A percentile compares a stretch with the other conserved stretches of the same genome.
These are phyloP conservation scores for Drosophila fuyamai DNA, from an alignment of 1,140 invertebrate species.

Conservation along the genomic window DNA sequence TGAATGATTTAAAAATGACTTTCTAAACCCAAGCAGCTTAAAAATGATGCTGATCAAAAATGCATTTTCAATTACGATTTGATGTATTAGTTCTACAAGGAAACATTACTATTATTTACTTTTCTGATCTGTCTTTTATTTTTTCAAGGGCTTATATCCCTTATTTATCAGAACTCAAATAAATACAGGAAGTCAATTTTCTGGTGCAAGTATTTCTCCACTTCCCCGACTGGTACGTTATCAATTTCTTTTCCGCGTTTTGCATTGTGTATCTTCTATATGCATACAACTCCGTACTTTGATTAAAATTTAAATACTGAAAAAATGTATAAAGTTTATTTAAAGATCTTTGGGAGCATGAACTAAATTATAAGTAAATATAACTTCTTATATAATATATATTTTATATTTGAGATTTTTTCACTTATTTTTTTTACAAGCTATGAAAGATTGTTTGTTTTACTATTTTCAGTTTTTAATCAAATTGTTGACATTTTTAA, in stretches of 20 bases:
- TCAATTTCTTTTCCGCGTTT: slow-evolving; percentile 13
- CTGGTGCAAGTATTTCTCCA: background rate
- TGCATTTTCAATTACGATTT: no score
- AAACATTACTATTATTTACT: background rate
- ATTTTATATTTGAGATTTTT: background rate
- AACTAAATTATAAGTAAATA: background rate
- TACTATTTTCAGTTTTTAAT: background rate
- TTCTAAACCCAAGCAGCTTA: no score
- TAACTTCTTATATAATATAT: background rate
- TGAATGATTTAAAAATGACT: no score
- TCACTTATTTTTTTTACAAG: background rate
- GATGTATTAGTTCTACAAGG: no score
- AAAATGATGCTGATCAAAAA: no score
- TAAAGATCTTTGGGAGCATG: background rate
- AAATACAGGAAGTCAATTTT: slow-evolving; percentile 25
- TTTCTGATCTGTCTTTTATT: background rate
- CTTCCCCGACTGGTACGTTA: background rate
- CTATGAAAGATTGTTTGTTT: background rate
- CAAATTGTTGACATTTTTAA: background rate
- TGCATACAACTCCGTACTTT: background rate
- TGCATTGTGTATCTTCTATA: background rate
- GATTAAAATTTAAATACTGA: background rate
- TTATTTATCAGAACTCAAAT: slow-evolving; percentile 11
- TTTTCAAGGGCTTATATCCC: slow-evolving; percentile 16
- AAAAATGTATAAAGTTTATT: background rate